phyloP scores from a whole-genome alignment of 2,888 invertebrate genomes.

The Mechanitis mazaeus region DNA sequence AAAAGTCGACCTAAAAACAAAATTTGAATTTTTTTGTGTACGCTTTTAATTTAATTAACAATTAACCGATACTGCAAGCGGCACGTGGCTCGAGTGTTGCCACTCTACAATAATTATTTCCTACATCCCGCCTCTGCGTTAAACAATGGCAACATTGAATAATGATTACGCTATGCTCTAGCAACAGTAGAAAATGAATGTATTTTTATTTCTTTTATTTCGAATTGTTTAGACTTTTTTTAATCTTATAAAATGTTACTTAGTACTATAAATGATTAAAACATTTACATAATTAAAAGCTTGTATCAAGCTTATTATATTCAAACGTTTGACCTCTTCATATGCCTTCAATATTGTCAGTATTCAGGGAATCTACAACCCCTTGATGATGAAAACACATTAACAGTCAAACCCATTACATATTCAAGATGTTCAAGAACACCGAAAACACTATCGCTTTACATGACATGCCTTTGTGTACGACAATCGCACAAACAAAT shows the following conservation, averaged over 20 bases:
- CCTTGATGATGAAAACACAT: no score
- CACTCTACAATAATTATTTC: constrained; percentile 71
- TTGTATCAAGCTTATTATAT: neutral
- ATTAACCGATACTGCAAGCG: constrained; percentile 31
- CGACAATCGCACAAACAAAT: constrained; percentile 66
- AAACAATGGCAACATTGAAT: constrained; percentile 60
- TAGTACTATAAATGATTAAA: neutral
- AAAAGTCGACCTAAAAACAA: constrained; percentile 8
- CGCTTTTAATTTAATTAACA: constrained; percentile 37
- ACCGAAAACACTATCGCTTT: constrained; percentile 33
- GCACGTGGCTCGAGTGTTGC: constrained; percentile 55
- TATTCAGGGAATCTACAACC: no score
- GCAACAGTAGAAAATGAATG: constrained; percentile 8
- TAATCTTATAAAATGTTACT: neutral
- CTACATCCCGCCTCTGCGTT: constrained; percentile 55
- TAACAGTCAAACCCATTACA: no score
- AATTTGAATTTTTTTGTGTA: constrained; percentile 1
- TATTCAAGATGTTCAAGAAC: constrained; percentile 27
- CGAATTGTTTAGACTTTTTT: constrained; percentile 1
- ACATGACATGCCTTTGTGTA: constrained; percentile 53
- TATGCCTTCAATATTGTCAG: no score
- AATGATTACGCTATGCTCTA: constrained; percentile 44
- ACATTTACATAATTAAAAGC: constrained; percentile 1
- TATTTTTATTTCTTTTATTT: neutral
- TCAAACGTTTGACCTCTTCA: no score